Evolutionary conservation across 1,140 invertebrate genomes (phyloP), one percentile per base, ranked within the genome.

Genomic region (Drosophila parvula): DNA sequence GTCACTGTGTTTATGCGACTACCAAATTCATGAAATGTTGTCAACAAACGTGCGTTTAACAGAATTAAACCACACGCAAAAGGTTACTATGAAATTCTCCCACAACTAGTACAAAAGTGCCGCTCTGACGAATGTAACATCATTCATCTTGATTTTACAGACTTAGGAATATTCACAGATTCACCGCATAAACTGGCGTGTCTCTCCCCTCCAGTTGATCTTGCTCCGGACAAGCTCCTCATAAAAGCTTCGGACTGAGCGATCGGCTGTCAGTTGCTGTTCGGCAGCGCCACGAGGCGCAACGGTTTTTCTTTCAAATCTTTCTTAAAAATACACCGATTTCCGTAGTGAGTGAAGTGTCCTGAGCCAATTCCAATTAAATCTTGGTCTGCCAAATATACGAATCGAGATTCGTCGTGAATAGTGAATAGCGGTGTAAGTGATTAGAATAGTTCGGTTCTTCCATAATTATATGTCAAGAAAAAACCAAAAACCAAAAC

Each of bases 221-320:
- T 18, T 65, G 58, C 40, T 64, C 40, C 43, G 40, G 32, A 58
- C 55, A 11, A 64, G 69, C 81, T 73, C 69, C 75, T 55, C 70
- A 88, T 85, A 85, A 79, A 82, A 79, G 75, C 61, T 88, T 68
- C 32, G 36, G 22, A 28, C 34, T 36, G 47, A 45, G 41, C 60
- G 45, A 50, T 82, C 63, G 47, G 44, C 67, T 53, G 76, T 63
- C 79, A 86, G 82, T 86, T 77, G 71, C 67, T 81, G 69, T 85
- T 85, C 59, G 76, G 77, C 71, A 67, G 79, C 79, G 83, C 79
- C 61, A 67, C 64, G 64, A 55, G 69, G 57, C 83, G 68, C 76
- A 73, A 53, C 83, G 58, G 58, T 61, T 68, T 38, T 27, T 27
- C 32, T 51, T 34, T 18, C 10, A 12, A 34, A 34, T 34, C 16